These are phyloP conservation scores for Caradrina clavipalpis DNA, from an alignment of 2,888 invertebrate species.

Conservation along the genomic window DNA sequence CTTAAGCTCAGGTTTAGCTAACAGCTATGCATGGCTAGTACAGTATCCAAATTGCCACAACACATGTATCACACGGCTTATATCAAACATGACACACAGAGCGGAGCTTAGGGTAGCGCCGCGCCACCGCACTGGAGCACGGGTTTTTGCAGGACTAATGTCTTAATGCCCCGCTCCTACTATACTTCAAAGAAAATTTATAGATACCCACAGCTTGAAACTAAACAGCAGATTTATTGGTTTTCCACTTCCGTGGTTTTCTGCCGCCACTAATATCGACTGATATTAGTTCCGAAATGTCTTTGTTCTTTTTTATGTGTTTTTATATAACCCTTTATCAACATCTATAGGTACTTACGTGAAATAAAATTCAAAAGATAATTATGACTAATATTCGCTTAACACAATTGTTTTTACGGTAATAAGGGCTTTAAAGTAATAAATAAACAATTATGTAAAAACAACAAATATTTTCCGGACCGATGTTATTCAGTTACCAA, in stretches of 20 bases:
- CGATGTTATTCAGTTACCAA: slow-evolving; percentile 35
- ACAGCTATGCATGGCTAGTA: slow-evolving; percentile 48
- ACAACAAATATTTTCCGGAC: neutral
- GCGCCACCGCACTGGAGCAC: slow-evolving; percentile 32
- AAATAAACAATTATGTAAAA: neutral
- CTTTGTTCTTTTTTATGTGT: slow-evolving; percentile 35
- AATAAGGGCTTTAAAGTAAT: neutral
- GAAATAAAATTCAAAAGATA: neutral
- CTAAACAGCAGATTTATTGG: slow-evolving; percentile 42
- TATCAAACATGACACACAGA: slow-evolving; percentile 27
- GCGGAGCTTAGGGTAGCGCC: slow-evolving; percentile 32
- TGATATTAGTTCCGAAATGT: slow-evolving; percentile 17
- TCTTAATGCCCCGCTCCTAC: slow-evolving; percentile 38
- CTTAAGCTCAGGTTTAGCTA: slow-evolving; percentile 59
- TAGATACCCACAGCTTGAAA: slow-evolving; percentile 37
- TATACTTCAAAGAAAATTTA: slow-evolving; percentile 44
- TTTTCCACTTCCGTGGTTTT: slow-evolving; percentile 45
- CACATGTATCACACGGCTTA: slow-evolving; percentile 34
- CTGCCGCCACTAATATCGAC: slow-evolving; percentile 15
- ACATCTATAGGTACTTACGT: neutral
- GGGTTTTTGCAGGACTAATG: slow-evolving; percentile 46
- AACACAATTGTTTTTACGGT: neutral
- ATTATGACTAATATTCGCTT: neutral
- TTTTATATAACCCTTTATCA: slow-evolving; percentile 8
- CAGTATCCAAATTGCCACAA: slow-evolving; percentile 28